Conservation (phyloP, 2,888 invertebrate species). For the Dyspetes luteomarginatus region DNA sequence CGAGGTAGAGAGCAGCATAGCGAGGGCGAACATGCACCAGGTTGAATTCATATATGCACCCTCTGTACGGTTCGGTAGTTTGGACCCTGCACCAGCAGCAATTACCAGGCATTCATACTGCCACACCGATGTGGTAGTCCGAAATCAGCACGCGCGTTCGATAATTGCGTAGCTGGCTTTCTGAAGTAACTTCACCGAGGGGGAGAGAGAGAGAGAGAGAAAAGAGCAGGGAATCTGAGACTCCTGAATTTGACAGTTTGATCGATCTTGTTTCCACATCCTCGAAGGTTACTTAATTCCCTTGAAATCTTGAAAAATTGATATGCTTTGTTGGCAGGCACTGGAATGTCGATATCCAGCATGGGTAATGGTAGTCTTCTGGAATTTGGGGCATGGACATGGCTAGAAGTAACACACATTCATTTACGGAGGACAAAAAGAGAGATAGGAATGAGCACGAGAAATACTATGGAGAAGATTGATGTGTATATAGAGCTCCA, state of each 20-base stretch:
- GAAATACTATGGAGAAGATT: too few species aligned
- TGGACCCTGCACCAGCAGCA: slow-evolving; percentile 70
- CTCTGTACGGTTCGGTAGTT: slow-evolving; percentile 49
- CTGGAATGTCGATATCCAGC: too few species aligned
- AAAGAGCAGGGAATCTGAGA: slow-evolving; percentile 3
- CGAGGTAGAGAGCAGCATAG: slow-evolving; percentile 11
- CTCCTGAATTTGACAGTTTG: slow-evolving; percentile 11
- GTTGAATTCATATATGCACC: slow-evolving; percentile 49
- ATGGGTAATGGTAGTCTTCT: background rate
- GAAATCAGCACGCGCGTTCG: slow-evolving; percentile 51
- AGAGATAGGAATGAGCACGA: background rate
- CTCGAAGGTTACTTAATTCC: background rate
- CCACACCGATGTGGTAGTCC: slow-evolving; percentile 47
- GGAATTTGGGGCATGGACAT: too few species aligned
- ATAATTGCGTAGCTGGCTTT: slow-evolving; percentile 56
- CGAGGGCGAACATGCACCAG: slow-evolving; percentile 31
- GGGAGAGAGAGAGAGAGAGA: background rate
- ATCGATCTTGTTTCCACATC: slow-evolving; percentile 19
- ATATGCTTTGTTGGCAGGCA: background rate
- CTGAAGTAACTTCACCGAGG: slow-evolving; percentile 39
- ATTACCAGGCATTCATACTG: slow-evolving; percentile 76
- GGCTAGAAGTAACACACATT: background rate
- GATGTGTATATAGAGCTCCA: too few species aligned
- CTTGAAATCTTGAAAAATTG: background rate
- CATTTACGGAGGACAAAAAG: background rate